Evolutionary conservation across 2,888 invertebrate species (phyloP).

Genomic region (Tinea pellionella): DNA sequence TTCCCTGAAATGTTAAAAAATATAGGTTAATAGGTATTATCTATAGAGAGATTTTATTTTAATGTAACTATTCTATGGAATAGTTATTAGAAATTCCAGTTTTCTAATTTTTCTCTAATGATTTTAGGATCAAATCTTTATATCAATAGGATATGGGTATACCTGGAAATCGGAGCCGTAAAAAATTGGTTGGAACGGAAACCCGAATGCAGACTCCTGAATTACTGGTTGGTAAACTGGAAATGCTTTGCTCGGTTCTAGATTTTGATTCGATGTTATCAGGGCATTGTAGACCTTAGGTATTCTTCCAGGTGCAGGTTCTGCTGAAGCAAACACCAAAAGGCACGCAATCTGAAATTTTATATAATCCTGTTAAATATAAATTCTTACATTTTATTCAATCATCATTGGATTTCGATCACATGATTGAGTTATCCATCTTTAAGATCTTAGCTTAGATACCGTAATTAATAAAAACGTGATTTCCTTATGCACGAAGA

Average conservation of each 20-base stretch:
- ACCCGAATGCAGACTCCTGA: slow-evolving; percentile 71
- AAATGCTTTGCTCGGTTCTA: slow-evolving; percentile 79
- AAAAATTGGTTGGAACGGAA: slow-evolving; percentile 44
- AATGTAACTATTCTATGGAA: too few species aligned
- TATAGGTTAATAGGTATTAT: too few species aligned
- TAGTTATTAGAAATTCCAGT: neutral
- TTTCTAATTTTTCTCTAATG: neutral
- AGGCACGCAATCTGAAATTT: slow-evolving; percentile 41
- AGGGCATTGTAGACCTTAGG: slow-evolving; percentile 85
- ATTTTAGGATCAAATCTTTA: too few species aligned
- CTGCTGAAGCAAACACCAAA: slow-evolving; percentile 27
- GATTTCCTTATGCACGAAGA: neutral
- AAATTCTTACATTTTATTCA: neutral
- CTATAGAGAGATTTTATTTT: too few species aligned
- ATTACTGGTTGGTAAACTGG: slow-evolving; percentile 80
- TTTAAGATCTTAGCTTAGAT: neutral
- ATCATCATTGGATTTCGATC: neutral
- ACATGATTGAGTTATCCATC: neutral
- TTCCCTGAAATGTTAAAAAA: neutral
- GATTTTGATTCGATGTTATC: slow-evolving; percentile 80
- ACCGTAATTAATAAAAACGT: neutral
- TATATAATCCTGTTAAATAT: slow-evolving; percentile 15
- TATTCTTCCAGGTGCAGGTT: slow-evolving; percentile 67
- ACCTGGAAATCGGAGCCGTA: slow-evolving; percentile 49
- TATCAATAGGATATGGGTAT: neutral